Base-by-base conservation (phyloP, 2,113 vertebrate genomes). In the Procapra przewalskii region DNA sequence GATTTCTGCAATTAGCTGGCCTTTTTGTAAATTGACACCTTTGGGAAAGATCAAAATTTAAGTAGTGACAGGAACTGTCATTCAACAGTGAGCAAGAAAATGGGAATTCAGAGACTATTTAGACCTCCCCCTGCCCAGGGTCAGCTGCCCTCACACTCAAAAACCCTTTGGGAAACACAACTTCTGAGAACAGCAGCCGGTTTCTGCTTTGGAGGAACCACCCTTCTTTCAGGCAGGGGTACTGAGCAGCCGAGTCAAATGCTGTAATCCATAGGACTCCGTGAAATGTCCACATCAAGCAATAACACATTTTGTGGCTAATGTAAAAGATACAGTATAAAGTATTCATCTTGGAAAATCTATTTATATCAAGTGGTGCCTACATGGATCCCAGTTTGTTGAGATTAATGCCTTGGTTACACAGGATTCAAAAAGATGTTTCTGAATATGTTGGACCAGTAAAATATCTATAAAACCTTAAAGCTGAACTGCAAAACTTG, bases 401-500 rank as follows among this genome's bases (percentile, higher is more conserved):
- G 96, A 98, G 98, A 97, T 98, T 97, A 98, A 97, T 95, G 96
- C 48, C 94, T 97, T 92, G 93, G 96, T 98, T 98, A 98, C 92
- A 98, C 17, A 96, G 95, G 97, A 98, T 97, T 94, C 97, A 98
- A 98, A 98, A 98, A 89, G 98, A 79, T 86, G 80, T 97, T 97
- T 98, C 94, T 98, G 97, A 98, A 98, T 77, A 97, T 82, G 91
- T 85, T 97, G 92, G 98, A 91, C 94, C 96, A 98, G 84, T 94
- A 97, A 94, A 98, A 97, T 98, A 98, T 27, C 98, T 98, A 96
- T 27, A 95, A 97, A 43, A 96, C 98, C 91, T 98, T 91, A 98
- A 98, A 98, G 97, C 94, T 98, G 97, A 98, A 98, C 96, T 98
- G 98, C 96, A 98, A 98, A 98, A 98, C 97, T 96, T 88, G 92